phyloP scores from a whole-genome alignment of 2,797 vertebrate genomes.

The Sebastes wilsoni region DNA sequence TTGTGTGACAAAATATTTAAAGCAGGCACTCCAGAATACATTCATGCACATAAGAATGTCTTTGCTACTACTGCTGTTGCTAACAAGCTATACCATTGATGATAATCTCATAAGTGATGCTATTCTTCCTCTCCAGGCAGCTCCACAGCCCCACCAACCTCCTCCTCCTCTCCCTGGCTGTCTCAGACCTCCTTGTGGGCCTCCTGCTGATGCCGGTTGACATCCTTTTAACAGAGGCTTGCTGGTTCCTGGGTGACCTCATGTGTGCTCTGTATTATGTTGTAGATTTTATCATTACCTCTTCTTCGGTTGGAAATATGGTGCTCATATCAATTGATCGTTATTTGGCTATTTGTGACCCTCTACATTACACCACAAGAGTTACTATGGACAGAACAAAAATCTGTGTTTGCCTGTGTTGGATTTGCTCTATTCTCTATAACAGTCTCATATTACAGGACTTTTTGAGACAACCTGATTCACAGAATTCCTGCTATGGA shows the following conservation, averaged over 20 bases:
- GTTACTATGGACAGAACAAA: background rate
- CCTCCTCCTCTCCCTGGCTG: slow-evolving; percentile 35
- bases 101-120: background rate
- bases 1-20: background rate
- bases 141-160: slow-evolving; percentile 29
- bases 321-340: slow-evolving; percentile 25
- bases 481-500: background rate
- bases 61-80: background rate
- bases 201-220: background rate
- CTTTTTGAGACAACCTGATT: background rate
- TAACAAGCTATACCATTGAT: background rate
- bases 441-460: background rate
- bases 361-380: background rate
- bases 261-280: background rate
- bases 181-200: slow-evolving; percentile 16
- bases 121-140: slow-evolving; percentile 4
- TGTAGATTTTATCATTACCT: background rate
- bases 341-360: slow-evolving; percentile 23
- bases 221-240: background rate
- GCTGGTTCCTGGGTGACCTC: slow-evolving; percentile 5
- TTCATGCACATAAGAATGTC: background rate
- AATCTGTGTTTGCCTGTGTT: background rate
- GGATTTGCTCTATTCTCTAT: background rate
- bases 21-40: background rate
- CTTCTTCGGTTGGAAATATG: background rate